phyloP scores from a whole-genome alignment of 2,888 invertebrate species.

The Phalangium opilio region DNA sequence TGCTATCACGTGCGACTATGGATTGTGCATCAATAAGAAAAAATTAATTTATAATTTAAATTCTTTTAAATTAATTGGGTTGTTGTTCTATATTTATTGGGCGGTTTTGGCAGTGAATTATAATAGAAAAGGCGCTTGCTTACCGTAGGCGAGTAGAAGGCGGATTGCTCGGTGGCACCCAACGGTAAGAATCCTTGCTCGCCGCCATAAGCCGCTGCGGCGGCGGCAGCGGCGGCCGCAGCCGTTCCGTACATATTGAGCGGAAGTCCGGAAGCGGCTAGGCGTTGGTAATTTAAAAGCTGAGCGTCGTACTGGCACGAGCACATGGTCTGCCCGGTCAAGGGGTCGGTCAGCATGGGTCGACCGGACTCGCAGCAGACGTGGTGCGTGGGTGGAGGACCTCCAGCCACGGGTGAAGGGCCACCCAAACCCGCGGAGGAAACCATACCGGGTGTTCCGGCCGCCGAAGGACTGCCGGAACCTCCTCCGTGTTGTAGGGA shows the following conservation, averaged over 20 bases:
- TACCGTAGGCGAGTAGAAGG: conserved; percentile 34
- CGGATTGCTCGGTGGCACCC: conserved; percentile 28
- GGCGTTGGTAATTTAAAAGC: conserved; percentile 38
- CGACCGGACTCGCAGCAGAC: conserved; percentile 79
- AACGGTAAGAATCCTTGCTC: conserved; percentile 31
- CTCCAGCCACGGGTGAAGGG: not conserved
- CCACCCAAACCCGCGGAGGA: too few relatives aligned
- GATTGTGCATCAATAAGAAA: too few relatives aligned
- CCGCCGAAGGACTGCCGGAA: conserved; percentile 10
- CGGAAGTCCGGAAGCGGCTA: conserved; percentile 19
- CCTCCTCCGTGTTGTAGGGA: conserved; percentile 2
- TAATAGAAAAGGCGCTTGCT: too few relatives aligned
- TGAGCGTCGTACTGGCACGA: conserved; percentile 87
- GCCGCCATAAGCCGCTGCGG: conserved; percentile 59
- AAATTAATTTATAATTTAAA: too few relatives aligned
- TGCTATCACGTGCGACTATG: too few relatives aligned
- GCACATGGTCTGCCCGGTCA: conserved; percentile 81
- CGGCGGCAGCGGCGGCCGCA: conserved; percentile 19
- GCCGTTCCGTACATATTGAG: conserved; percentile 19
- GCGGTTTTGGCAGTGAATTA: too few relatives aligned
- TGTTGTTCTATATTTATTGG: too few relatives aligned
- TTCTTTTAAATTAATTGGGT: too few relatives aligned
- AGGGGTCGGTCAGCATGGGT: conserved; percentile 69
- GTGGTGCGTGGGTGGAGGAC: conserved; percentile 3
- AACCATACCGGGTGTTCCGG: too few relatives aligned